Evolutionary conservation across 2,113 vertebrate species (phyloP), one percentile per base, ranked within the genome.

Genomic region (Notarius lentiginosus): DNA sequence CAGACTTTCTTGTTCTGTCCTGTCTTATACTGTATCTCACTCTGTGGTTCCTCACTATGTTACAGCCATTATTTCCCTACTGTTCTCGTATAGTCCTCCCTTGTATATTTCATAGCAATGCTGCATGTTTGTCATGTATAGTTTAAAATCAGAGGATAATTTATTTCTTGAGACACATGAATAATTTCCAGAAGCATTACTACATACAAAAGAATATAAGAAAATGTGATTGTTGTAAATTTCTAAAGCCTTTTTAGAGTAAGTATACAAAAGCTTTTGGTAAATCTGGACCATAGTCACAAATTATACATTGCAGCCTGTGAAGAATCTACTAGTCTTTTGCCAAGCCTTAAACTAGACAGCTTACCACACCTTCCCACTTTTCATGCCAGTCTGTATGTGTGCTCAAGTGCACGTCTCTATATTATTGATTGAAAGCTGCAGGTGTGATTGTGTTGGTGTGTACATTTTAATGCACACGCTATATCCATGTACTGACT

Each of bases 401-500:
- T 56, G 56, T 82, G 79, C 86, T 79, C 47, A 81, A 76, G 30
- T 83, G 84, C 84, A 79, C 66, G 56, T 56, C 51, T 66, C 53
- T 83, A 73, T 79, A 88, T 84, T 68, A 87, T 47, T 20, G 5
- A 77, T 66, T 77, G 55, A 88, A 90, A 83, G 41, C 30, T 85
- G 91, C 82, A 89, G 88, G 84, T 85, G 47, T 34, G 34, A 84
- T 79, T 86, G 83, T 83, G 58, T 86, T 86, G 88, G 75, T 70
- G 68, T 89, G 84, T 90, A 86, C 65, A 86, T 83, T 89, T 84
- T 73, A 76, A 79, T 86, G 89, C 76, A 90, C 76, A 86, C 81
- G 49, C 70, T 81, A 34, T 88, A 92, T 88, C 90, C 90, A 90
- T 94, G 92, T 93, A 93, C 90, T 90, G 94, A 91, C 93, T 94